Evolutionary conservation across 2,888 invertebrate genomes (phyloP).

Genomic region (Sarcophaga caerulescens): DNA sequence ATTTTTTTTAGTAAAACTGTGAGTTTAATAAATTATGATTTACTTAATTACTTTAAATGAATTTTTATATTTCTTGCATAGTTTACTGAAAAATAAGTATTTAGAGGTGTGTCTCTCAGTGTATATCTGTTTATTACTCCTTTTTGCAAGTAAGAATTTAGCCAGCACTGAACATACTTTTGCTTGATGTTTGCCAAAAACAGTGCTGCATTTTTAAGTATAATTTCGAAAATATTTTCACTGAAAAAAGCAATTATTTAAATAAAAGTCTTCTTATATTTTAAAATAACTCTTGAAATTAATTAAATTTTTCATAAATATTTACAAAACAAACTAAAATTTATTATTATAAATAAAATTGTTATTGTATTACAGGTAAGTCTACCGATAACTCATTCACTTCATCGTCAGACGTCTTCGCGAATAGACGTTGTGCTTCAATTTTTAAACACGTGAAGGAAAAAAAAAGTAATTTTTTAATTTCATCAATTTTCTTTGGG

Average conservation of each 20-base stretch:
- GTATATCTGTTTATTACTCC: not conserved
- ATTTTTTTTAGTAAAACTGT: too few species aligned
- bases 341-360: not conserved
- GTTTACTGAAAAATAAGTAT: too few species aligned
- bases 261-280: not conserved
- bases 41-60: too few species aligned
- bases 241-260: not conserved
- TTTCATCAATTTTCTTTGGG: slow-evolving; percentile 55
- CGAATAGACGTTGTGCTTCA: slow-evolving; percentile 62
- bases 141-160: not conserved
- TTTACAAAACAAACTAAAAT: slow-evolving; percentile 1
- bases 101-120: not conserved
- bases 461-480: slow-evolving; percentile 37
- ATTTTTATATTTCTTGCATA: too few species aligned
- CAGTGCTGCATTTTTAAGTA: slow-evolving; percentile 32
- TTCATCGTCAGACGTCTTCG: slow-evolving; percentile 59
- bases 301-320: not conserved
- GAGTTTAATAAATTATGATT: too few species aligned
- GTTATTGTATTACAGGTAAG: slow-evolving; percentile 14
- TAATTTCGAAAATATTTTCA: not conserved
- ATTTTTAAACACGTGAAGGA: slow-evolving; percentile 60
- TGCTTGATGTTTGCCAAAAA: not conserved
- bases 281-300: not conserved
- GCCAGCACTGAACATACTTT: slow-evolving; percentile 32
- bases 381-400: slow-evolving; percentile 47